A percentile compares a stretch with the other conserved stretches of the same genome.
Evolutionary conservation across 2,888 invertebrate species (phyloP).

Genomic region (Mesoligia furuncula): DNA sequence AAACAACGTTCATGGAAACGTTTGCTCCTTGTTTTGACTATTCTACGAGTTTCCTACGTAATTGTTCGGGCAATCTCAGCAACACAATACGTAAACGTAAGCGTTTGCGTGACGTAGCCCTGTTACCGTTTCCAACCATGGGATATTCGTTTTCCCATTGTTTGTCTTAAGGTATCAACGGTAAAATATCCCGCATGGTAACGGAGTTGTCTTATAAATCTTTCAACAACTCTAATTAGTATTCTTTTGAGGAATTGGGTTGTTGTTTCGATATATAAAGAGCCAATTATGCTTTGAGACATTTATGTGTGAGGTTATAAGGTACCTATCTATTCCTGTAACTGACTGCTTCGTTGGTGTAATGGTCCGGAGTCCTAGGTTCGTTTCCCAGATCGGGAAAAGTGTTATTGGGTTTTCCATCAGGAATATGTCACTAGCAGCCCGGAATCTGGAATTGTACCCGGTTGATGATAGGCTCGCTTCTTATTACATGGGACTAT

Average conservation of each 20-base stretch:
- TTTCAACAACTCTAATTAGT: conserved; percentile 29
- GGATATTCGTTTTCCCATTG: conserved; percentile 41
- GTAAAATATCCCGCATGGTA: conserved; percentile 40
- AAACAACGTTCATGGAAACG: not conserved
- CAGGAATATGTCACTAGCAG: not conserved
- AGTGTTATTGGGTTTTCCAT: not conserved
- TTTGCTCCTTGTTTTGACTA: not conserved
- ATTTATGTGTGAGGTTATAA: not conserved
- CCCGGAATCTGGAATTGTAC: not conserved
- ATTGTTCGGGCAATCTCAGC: conserved; percentile 3
- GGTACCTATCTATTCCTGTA: not conserved
- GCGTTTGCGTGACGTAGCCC: conserved; percentile 47
- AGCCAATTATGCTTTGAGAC: not conserved
- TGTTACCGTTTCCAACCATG: conserved; percentile 29
- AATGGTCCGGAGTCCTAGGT: not conserved
- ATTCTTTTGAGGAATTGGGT: conserved; percentile 26
- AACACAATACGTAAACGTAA: conserved; percentile 22
- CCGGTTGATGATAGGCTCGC: not conserved
- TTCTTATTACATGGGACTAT: not conserved
- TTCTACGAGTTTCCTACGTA: conserved; percentile 17
- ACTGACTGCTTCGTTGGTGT: not conserved
- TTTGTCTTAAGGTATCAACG: conserved; percentile 40
- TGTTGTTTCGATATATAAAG: conserved; percentile 16
- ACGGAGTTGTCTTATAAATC: conserved; percentile 46
- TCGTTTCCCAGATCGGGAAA: not conserved